phyloP scores from a whole-genome alignment of 2,113 vertebrate species.

The Trogon surrucura region DNA sequence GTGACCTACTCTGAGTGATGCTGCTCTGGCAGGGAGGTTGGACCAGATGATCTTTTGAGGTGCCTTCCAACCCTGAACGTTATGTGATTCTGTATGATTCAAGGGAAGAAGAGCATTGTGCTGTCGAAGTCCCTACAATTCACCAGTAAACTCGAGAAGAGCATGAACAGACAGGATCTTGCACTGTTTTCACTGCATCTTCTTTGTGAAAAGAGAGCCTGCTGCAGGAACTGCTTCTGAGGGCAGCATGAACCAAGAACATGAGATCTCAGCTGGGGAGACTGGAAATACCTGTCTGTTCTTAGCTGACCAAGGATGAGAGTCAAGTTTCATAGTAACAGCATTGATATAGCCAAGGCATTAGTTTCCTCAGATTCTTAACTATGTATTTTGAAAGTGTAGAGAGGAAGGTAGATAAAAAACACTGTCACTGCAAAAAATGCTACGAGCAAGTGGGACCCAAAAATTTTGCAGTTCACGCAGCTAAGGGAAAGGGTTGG shows the following conservation, averaged over 20 bases:
- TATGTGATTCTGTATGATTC: too few relatives aligned
- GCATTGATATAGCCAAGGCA: neutral
- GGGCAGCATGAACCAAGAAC: neutral
- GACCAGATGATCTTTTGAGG: too few relatives aligned
- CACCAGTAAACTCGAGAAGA: neutral
- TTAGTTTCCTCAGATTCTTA: neutral
- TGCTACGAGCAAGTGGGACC: neutral
- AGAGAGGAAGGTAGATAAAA: neutral
- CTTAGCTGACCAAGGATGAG: neutral
- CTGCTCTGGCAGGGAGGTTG: too few relatives aligned
- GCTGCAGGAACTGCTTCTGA: neutral
- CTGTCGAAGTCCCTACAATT: neutral
- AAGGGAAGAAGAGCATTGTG: neutral
- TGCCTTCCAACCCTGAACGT: too few relatives aligned
- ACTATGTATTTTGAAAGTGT: neutral
- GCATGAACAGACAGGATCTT: neutral
- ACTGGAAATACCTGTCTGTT: neutral
- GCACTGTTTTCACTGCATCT: neutral
- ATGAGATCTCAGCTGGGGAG: neutral
- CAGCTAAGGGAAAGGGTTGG: neutral
- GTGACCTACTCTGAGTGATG: too few relatives aligned
- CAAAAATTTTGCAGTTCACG: neutral
- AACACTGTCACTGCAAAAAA: neutral
- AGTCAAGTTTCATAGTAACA: neutral
- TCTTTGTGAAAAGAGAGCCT: neutral